Evolutionary conservation across 1,140 invertebrate genomes (phyloP), one percentile per base, ranked within the genome.

Genomic region (Hesperophylax magnus): DNA sequence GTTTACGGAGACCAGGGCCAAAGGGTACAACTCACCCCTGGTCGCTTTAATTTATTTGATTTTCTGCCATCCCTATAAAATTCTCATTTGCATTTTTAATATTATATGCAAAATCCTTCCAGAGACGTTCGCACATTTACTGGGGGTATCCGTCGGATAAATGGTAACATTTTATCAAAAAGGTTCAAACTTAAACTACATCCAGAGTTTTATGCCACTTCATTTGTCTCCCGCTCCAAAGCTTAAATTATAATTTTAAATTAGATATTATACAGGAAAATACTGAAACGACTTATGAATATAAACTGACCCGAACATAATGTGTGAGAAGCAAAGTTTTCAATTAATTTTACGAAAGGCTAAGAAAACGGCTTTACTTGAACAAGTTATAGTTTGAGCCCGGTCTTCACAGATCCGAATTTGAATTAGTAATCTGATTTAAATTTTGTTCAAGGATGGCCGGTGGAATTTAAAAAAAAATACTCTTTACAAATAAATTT

Each of bases 1-100:
- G 34, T 34, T 63, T 18, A 52, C 52, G 20, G 53, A 22, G 24
- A 47, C 75, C 22, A 31, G 24, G 17, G 20, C 22, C 63, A 67
- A 67, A 67, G 63, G 63, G 63, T 67, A 67, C 71, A 58, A 72
- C 78, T 39, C 69, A 71, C 69, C 78, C 78, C 54, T 15, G 20
- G 60, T 67, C 39, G 71, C 75, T 69, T 82, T 79, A 83, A 83
- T 80, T 83, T 83, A 83, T 83, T 83, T 83, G 79, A 83, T 67
- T 67, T 76, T 58, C n/a, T 58, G 24, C 71, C 71, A 53, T 52
- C 27, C 78, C 72, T 71, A 79, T 80, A 83, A 83, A 83, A 83
- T 63, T 74, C 81, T 83, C 75, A 83, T 83, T 83, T 83, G 81
- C 81, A 83, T 83, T 83, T 83, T 83, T 83, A 83, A 83, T 83